Base-by-base conservation (phyloP, 2,797 vertebrate genomes). In the Carduelis carduelis region DNA sequence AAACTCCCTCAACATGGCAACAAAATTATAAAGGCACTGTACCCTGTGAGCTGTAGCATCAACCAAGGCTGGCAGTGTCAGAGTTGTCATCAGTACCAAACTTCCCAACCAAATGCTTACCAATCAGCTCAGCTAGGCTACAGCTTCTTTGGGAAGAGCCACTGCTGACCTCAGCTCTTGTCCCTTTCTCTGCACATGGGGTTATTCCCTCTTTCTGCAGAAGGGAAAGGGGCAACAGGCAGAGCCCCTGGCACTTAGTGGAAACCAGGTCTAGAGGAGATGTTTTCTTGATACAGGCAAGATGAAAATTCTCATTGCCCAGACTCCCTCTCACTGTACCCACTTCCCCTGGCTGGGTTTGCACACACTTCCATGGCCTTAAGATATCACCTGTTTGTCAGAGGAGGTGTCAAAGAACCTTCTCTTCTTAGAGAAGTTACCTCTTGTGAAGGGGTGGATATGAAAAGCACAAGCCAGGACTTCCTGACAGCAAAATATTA, bases 301-400 rank as follows among this genome's bases (percentile, higher is more conserved):
- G 46, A 35, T 0, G 6, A 79, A 21, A 76, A 41, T 74, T 75
- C 61, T 68, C 32, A 24, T 49, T 56, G 41, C 27, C 4, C 52
- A 74, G 70, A 17, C 44, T 20, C 39, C 32, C 26, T 53, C 47
- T 17, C 63, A 26, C 12, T 24, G 8, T 4, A 72, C 32, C 27
- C 53, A 39, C 34, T 74, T 49, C 9, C 46, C 12, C 55, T 50
- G n/a, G n/a, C 44, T 75, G 53, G 76, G 35, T 39, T 46, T 59
- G 64, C 57, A 46, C 7, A 27, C 6, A 17, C 3, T 43, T 26
- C 82, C 30, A 18, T 1, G 14, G 53, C 43, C 43, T 60, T 18
- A 0, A 8, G 56, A 8, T 41, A 64, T 12, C 47, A 55, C 16
- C 50, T 24, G 53, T 9, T 20, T 1, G 2, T 39, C 9, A 11